A percentile compares a stretch with the other conserved stretches of the same genome.
Conservation (phyloP, 2,888 invertebrate species). For the Emmelina monodactyla region DNA sequence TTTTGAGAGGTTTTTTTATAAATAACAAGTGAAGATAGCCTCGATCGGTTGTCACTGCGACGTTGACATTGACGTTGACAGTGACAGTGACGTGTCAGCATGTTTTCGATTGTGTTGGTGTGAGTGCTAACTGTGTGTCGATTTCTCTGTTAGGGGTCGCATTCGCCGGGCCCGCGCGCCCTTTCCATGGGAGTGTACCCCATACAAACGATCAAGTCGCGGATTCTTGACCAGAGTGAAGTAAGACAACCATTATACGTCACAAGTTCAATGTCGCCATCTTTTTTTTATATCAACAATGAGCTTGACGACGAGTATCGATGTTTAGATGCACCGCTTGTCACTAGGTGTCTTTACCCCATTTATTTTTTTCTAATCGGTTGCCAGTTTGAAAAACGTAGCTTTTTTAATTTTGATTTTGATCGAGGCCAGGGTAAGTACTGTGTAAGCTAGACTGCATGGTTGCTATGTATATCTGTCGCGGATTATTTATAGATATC, state of each 20-base stretch:
- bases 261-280: constrained; percentile 28
- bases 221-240: constrained; percentile 86
- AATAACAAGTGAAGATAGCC: constrained; percentile 35
- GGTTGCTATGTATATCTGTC: constrained; percentile 1
- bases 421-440: constrained; percentile 9
- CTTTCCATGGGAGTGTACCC: constrained; percentile 91
- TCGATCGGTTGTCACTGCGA: too few relatives aligned
- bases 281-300: too few relatives aligned
- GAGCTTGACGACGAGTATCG: constrained; percentile 57
- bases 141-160: constrained; percentile 79
- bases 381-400: constrained; percentile 3
- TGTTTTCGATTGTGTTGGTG: constrained; percentile 55
- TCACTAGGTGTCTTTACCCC: constrained; percentile 59
- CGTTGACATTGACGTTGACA: too few relatives aligned
- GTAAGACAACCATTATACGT: constrained; percentile 74
- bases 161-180: constrained; percentile 91
- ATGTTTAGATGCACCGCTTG: constrained; percentile 66
- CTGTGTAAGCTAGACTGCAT: constrained; percentile 11
- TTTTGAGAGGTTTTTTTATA: constrained; percentile 16
- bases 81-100: constrained; percentile 42
- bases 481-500: too few relatives aligned
- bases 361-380: constrained; percentile 22
- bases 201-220: constrained; percentile 87
- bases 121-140: constrained; percentile 69
- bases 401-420: constrained; percentile 5